These are phyloP conservation scores for Nothobranchius kuhntae DNA, from an alignment of 2,113 vertebrate genomes.

Conservation along the genomic window DNA sequence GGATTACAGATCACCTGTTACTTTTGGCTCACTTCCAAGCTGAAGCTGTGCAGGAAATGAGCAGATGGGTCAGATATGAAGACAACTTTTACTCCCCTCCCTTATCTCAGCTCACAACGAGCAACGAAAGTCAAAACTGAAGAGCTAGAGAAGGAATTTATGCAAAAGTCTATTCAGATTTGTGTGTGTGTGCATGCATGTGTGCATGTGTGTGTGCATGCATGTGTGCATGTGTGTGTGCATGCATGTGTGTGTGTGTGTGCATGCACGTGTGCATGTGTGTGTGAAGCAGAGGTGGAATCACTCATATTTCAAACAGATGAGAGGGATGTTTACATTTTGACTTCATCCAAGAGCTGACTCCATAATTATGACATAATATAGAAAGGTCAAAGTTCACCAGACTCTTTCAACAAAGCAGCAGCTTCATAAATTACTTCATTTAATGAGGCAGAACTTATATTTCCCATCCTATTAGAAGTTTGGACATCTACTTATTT, in stretches of 20 bases:
- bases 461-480: too few relatives aligned
- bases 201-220: slow-evolving; percentile 9
- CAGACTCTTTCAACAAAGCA: slow-evolving; percentile 28
- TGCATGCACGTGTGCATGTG: slow-evolving; percentile 1
- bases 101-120: slow-evolving; percentile 21
- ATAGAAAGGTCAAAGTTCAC: slow-evolving; percentile 28
- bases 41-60: slow-evolving; percentile 88
- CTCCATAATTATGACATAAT: slow-evolving; percentile 54
- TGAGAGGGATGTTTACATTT: slow-evolving; percentile 65
- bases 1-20: slow-evolving; percentile 90
- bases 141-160: slow-evolving; percentile 12
- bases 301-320: slow-evolving; percentile 50
- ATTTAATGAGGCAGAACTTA: background rate
- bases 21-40: slow-evolving; percentile 83
- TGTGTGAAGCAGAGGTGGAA: background rate
- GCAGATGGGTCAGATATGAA: slow-evolving; percentile 85
- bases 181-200: background rate
- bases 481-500: too few relatives aligned
- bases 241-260: background rate
- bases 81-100: slow-evolving; percentile 75
- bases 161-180: slow-evolving; percentile 6
- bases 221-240: background rate
- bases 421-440: background rate
- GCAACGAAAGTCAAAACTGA: slow-evolving; percentile 1
- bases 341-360: slow-evolving; percentile 51